A percentile compares a stretch with the other conserved stretches of the same genome.
Conservation (phyloP, 2,888 invertebrate genomes). For the Hydrotaea cyrtoneurina region DNA sequence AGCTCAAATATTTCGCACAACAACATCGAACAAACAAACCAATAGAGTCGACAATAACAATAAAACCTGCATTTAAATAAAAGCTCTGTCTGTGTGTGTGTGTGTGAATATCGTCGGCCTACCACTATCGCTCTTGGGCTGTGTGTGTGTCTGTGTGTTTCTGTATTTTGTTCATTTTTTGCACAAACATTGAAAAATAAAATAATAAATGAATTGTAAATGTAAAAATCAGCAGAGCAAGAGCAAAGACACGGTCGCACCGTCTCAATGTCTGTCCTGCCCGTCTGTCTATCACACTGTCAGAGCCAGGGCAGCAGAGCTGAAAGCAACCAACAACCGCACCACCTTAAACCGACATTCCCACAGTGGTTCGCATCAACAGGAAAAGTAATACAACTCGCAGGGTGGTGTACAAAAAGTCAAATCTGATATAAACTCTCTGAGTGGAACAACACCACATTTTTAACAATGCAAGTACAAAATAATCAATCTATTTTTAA, state of each 20-base stretch:
- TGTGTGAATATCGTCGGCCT: not conserved
- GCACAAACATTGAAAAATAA: conserved; percentile 52
- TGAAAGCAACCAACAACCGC: not conserved
- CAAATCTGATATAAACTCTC: too few species aligned
- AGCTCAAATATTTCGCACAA: conserved; percentile 54
- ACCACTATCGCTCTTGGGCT: too few species aligned
- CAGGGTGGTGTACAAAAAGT: too few species aligned
- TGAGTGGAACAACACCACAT: too few species aligned
- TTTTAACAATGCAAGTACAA: too few species aligned
- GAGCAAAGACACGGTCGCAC: conserved; percentile 14
- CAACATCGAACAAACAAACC: conserved; percentile 29
- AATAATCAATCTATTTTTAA: too few species aligned
- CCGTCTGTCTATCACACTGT: not conserved
- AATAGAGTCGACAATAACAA: conserved; percentile 43
- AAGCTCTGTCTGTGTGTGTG: not conserved
- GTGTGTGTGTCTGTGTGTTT: not conserved
- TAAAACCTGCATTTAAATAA: conserved; percentile 41
- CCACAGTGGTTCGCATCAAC: too few species aligned
- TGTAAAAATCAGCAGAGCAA: conserved; percentile 38
- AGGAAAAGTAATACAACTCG: too few species aligned
- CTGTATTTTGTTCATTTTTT: not conserved
- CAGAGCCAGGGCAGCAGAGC: conserved; percentile 11
- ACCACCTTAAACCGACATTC: too few species aligned
- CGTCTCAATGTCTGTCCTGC: not conserved
- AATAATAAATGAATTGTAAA: conserved; percentile 65